Evolutionary conservation across 2,797 vertebrate genomes (phyloP).

Genomic region (Microctenopoma lineatum): DNA sequence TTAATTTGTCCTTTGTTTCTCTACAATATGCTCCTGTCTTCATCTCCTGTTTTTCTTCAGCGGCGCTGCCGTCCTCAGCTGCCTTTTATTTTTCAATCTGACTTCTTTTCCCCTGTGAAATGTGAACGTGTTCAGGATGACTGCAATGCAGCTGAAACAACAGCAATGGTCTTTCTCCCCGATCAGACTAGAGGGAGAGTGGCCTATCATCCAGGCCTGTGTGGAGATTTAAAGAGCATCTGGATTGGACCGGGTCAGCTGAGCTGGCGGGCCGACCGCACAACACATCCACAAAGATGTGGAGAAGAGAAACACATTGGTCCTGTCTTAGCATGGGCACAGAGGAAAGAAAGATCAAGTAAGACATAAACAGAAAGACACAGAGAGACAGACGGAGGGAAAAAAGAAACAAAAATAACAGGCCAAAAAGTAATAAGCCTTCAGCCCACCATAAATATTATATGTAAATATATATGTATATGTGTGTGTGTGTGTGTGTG

Average conservation of each 20-base stretch:
- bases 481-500: too few species aligned
- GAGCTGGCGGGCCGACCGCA: conserved; percentile 17
- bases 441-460: neutral
- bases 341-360: conserved; percentile 34
- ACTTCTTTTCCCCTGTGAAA: conserved; percentile 57
- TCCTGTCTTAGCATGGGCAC: conserved; percentile 45
- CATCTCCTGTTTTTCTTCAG: conserved; percentile 20
- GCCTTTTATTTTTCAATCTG: conserved; percentile 52
- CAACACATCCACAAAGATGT: conserved; percentile 56
- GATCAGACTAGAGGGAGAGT: conserved; percentile 52
- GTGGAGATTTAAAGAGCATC: conserved; percentile 46
- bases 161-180: conserved; percentile 44
- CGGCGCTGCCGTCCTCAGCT: conserved; percentile 40
- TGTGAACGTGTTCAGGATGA: conserved; percentile 54
- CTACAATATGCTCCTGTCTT: neutral
- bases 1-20: neutral
- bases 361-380: conserved; percentile 26
- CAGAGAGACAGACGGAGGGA: conserved; percentile 10
- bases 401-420: conserved; percentile 3
- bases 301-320: conserved; percentile 27
- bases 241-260: conserved; percentile 25
- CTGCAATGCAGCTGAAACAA: conserved; percentile 82
- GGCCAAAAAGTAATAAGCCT: neutral
- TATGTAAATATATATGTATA: too few species aligned
- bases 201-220: conserved; percentile 47